Conservation (phyloP, 35 echinoderm and acorn worm species). For the Lytechinus variegatus region DNA sequence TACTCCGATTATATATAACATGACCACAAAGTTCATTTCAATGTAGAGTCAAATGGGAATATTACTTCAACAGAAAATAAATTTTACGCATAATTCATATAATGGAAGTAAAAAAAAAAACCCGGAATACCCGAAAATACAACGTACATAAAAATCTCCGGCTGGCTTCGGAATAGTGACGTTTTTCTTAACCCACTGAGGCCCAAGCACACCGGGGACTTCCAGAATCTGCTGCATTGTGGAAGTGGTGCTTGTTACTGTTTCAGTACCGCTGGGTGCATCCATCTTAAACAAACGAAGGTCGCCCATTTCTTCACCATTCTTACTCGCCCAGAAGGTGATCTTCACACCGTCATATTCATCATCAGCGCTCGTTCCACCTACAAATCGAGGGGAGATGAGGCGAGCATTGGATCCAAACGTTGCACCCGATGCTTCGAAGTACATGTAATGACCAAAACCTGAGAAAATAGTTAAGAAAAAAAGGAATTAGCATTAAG, state of each 20-base stretch:
- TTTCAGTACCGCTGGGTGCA: background rate
- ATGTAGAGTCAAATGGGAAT: too few relatives aligned
- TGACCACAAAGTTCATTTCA: too few relatives aligned
- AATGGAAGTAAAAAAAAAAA: too few relatives aligned
- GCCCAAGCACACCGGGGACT: background rate
- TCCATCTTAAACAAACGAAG: background rate
- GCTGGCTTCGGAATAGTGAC: background rate
- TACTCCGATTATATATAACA: too few relatives aligned
- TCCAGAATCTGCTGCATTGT: background rate
- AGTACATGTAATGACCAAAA: constrained; percentile 38
- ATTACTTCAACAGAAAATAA: too few relatives aligned
- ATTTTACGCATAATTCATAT: too few relatives aligned
- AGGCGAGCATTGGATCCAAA: constrained; percentile 5
- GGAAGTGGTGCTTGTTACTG: background rate
- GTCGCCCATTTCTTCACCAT: constrained; percentile 22
- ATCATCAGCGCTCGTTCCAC: background rate
- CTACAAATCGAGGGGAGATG: constrained; percentile 7
- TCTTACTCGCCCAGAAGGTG: constrained; percentile 13
- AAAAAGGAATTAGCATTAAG: background rate
- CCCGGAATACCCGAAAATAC: too few relatives aligned
- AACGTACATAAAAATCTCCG: constrained; percentile 28
- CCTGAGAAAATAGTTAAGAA: background rate
- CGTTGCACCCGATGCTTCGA: background rate
- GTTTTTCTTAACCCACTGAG: background rate
- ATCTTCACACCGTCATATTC: background rate